These are phyloP conservation scores for Therioaphis trifolii DNA, from an alignment of 2,888 invertebrate genomes.

Conservation along the genomic window DNA sequence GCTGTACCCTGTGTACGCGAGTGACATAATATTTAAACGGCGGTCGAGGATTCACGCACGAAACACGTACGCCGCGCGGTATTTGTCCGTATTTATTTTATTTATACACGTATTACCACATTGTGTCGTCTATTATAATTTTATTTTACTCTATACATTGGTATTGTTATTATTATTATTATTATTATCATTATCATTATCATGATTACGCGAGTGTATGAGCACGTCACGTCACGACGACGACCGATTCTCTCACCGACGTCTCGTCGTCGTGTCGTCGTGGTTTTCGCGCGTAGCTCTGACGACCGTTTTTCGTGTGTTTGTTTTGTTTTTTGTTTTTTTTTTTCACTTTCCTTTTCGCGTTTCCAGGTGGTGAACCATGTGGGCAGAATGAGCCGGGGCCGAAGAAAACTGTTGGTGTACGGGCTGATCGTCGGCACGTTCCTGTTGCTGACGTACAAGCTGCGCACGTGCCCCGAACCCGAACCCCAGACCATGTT, in stretches of 20 bases:
- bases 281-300: too few relatives aligned
- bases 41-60: not conserved
- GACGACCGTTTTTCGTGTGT: not conserved
- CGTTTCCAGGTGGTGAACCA: conserved; percentile 67
- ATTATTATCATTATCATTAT: too few relatives aligned
- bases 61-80: too few relatives aligned
- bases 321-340: not conserved
- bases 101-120: too few relatives aligned
- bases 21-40: not conserved
- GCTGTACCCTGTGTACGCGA: not conserved
- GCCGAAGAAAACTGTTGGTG: conserved; percentile 67
- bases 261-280: too few relatives aligned
- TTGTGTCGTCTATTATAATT: too few relatives aligned
- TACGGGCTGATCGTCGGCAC: conserved; percentile 65
- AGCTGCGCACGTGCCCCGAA: conserved; percentile 66
- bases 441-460: conserved; percentile 66
- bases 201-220: too few relatives aligned
- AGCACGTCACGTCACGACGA: not conserved
- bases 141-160: too few relatives aligned
- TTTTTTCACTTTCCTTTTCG: conserved; percentile 5
- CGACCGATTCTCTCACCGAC: not conserved
- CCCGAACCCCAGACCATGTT: conserved; percentile 66
- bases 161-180: too few relatives aligned
- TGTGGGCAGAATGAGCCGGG: conserved; percentile 67
- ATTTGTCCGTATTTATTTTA: too few relatives aligned